A percentile compares a stretch with the other conserved stretches of the same genome.
Evolutionary conservation across 2,113 vertebrate genomes (phyloP).

Genomic region (Gracilinanus agilis): DNA sequence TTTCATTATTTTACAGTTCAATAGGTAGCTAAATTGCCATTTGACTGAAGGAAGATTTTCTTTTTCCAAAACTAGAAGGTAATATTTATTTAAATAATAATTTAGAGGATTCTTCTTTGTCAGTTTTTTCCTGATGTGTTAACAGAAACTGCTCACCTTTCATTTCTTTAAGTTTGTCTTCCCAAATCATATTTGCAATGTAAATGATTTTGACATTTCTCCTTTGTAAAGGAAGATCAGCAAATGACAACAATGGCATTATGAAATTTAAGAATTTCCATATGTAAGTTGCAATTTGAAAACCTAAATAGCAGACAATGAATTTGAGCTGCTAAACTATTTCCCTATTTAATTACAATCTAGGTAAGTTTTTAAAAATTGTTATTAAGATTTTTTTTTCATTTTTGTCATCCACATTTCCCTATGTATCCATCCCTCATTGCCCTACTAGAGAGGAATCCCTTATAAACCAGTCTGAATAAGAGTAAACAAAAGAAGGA

Average conservation of each 20-base stretch:
- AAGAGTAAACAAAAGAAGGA: not conserved
- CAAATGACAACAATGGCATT: not conserved
- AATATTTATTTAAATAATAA: constrained; percentile 29
- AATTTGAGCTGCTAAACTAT: not conserved
- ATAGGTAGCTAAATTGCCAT: not conserved
- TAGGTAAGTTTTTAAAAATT: not conserved
- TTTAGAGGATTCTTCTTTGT: not conserved
- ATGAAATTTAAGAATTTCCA: constrained; percentile 31
- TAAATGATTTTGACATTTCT: not conserved
- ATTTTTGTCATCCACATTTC: not conserved
- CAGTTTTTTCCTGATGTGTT: not conserved
- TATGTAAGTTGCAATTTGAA: not conserved
- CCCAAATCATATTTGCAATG: constrained; percentile 21
- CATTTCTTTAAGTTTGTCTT: constrained; percentile 40
- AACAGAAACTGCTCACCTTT: constrained; percentile 11
- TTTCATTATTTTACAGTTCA: not conserved
- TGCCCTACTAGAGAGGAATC: not conserved
- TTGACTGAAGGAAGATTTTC: not conserved
- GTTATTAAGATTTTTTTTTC: not conserved
- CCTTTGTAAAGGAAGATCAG: not conserved
- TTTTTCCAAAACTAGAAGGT: constrained; percentile 29
- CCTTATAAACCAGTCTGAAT: too few relatives aligned
- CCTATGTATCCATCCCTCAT: not conserved
- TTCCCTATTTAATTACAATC: constrained; percentile 25
- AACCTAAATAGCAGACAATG: not conserved